These are phyloP conservation scores for Lamproptera curius DNA, from an alignment of 2,888 invertebrate genomes.

Conservation along the genomic window DNA sequence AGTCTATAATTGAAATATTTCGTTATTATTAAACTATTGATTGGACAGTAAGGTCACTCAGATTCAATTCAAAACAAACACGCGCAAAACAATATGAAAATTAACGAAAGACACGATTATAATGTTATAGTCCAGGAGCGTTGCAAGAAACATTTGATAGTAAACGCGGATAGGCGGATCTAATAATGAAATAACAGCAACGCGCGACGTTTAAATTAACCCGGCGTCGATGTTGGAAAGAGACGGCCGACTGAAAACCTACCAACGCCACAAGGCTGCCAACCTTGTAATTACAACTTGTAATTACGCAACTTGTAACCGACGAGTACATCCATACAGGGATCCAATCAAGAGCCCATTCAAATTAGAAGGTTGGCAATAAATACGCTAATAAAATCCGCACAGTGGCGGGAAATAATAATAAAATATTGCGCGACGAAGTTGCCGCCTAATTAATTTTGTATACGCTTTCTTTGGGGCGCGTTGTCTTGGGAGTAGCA, in stretches of 20 bases:
- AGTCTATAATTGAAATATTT: no score
- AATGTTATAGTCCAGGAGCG: no score
- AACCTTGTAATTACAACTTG: conserved; percentile 70
- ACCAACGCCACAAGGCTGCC: conserved; percentile 54
- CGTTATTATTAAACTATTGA: no score
- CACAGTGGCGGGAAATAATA: conserved; percentile 70
- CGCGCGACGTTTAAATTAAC: conserved; percentile 66
- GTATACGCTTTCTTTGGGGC: conserved; percentile 67
- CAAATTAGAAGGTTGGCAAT: conserved; percentile 68
- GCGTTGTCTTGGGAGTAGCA: conserved; percentile 73
- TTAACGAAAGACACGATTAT: no score
- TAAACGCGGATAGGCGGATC: conserved; percentile 28
- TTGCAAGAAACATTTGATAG: conserved; percentile 17
- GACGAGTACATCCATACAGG: conserved; percentile 52
- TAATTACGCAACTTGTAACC: conserved; percentile 68
- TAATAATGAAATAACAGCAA: conserved; percentile 18
- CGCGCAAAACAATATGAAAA: no score
- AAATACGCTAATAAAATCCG: conserved; percentile 73
- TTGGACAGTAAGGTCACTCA: no score
- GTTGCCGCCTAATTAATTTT: conserved; percentile 77
- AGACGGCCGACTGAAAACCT: conserved; percentile 57
- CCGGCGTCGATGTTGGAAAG: conserved; percentile 62
- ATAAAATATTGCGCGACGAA: conserved; percentile 74
- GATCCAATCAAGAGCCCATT: conserved; percentile 70
- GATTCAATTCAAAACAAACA: no score